Conservation (phyloP, 2,113 vertebrate genomes). For the Eulemur macaco region DNA sequence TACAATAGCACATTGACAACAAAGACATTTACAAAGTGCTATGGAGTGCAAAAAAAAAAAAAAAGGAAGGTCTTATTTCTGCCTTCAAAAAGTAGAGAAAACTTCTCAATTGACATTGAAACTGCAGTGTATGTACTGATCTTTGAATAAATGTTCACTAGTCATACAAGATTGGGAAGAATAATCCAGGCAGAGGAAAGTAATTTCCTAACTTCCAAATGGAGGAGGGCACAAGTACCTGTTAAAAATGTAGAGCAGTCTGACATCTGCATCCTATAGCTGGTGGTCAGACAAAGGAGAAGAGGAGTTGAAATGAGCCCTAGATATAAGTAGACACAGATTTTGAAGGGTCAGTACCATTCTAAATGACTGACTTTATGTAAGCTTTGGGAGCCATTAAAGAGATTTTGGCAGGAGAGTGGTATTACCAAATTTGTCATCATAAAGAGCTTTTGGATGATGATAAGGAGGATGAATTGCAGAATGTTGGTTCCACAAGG, state of each 20-base stretch:
- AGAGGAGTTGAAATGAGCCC: not conserved
- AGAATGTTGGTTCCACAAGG: not conserved
- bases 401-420: not conserved
- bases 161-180: not conserved
- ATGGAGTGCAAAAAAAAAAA: not conserved
- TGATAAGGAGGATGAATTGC: not conserved
- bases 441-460: not conserved
- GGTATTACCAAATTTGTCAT: not conserved
- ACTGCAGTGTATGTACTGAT: not conserved
- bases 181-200: not conserved
- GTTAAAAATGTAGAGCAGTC: not conserved
- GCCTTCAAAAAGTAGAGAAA: not conserved
- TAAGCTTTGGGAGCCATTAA: not conserved
- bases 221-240: not conserved
- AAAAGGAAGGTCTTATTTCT: not conserved
- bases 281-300: not conserved
- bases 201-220: not conserved
- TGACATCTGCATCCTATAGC: not conserved
- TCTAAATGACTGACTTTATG: not conserved
- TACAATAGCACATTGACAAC: not conserved
- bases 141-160: not conserved
- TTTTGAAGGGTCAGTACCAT: not conserved
- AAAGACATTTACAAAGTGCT: not conserved
- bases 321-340: not conserved
- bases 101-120: not conserved